Percentiles rank a stretch among this genome's conserved stretches.
Conservation (phyloP, 1,140 invertebrate genomes). For the Solenopsis fugax region DNA sequence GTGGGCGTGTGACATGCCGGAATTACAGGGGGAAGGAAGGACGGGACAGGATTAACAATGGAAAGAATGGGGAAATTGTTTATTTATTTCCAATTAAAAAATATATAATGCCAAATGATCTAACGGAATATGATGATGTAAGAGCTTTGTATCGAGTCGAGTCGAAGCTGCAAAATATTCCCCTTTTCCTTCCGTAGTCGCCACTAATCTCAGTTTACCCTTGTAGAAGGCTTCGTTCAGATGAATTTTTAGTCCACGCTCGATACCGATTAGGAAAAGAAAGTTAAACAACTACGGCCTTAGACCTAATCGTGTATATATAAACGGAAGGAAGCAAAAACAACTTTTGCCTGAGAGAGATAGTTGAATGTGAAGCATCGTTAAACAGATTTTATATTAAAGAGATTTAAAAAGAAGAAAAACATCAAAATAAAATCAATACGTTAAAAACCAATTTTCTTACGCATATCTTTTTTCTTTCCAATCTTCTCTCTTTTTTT, state of each 20-base stretch:
- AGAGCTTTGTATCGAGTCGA: background rate
- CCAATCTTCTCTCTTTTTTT: background rate
- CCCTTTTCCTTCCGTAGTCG: background rate
- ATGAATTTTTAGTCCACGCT: constrained; percentile 33
- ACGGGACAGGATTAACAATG: background rate
- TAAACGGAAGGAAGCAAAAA: constrained; percentile 81
- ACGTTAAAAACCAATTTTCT: constrained; percentile 82
- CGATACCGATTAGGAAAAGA: constrained; percentile 66
- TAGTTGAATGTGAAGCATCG: constrained; percentile 85
- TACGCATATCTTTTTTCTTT: constrained; percentile 33
- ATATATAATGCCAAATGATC: background rate
- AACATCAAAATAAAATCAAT: constrained; percentile 86
- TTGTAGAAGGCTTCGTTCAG: constrained; percentile 30
- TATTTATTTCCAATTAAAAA: no score
- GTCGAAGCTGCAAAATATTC: background rate
- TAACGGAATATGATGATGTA: background rate
- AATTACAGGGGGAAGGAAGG: no score
- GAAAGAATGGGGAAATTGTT: background rate
- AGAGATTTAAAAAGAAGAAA: constrained; percentile 84
- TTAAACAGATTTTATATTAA: constrained; percentile 87
- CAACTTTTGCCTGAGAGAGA: constrained; percentile 83
- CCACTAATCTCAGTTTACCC: background rate
- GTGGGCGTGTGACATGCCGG: no score
- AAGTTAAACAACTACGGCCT: constrained; percentile 83
- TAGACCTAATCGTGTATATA: constrained; percentile 86